These are phyloP conservation scores for Andrena bucephala DNA, from an alignment of 2,888 invertebrate genomes.

Conservation along the genomic window DNA sequence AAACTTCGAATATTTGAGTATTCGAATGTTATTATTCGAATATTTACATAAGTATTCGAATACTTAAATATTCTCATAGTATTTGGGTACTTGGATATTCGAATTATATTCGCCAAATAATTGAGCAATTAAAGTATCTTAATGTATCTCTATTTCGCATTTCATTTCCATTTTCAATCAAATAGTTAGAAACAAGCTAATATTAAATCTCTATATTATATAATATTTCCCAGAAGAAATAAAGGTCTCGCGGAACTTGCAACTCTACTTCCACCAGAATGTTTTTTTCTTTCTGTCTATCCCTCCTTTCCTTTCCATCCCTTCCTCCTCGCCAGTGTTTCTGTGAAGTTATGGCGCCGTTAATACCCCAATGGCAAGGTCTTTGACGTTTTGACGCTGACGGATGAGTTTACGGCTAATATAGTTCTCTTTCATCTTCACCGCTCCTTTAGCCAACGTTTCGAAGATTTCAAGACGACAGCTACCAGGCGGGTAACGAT, in stretches of 20 bases:
- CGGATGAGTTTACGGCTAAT: slow-evolving; percentile 84
- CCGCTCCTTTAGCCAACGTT: slow-evolving; percentile 69
- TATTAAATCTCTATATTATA: slow-evolving; percentile 55
- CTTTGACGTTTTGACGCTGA: slow-evolving; percentile 83
- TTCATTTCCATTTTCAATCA: slow-evolving; percentile 47
- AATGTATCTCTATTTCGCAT: no score
- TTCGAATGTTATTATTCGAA: no score
- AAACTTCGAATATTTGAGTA: no score
- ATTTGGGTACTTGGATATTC: no score
- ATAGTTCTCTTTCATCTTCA: slow-evolving; percentile 82
- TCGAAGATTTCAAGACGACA: slow-evolving; percentile 68
- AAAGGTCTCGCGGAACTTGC: slow-evolving; percentile 45
- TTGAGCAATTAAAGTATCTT: no score
- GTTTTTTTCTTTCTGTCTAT: slow-evolving; percentile 27
- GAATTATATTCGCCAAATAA: no score
- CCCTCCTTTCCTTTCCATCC: slow-evolving; percentile 23
- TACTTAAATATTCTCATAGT: no score
- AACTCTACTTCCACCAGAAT: slow-evolving; percentile 50
- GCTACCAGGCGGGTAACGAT: slow-evolving; percentile 63
- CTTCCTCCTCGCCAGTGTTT: slow-evolving; percentile 35
- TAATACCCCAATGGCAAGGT: slow-evolving; percentile 81
- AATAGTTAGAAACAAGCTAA: slow-evolving; percentile 29
- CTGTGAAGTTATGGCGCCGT: slow-evolving; percentile 76
- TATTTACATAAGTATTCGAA: no score
- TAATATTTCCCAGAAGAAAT: slow-evolving; percentile 64